Conservation (phyloP, 2,113 vertebrate species). For the Myocastor coypus region DNA sequence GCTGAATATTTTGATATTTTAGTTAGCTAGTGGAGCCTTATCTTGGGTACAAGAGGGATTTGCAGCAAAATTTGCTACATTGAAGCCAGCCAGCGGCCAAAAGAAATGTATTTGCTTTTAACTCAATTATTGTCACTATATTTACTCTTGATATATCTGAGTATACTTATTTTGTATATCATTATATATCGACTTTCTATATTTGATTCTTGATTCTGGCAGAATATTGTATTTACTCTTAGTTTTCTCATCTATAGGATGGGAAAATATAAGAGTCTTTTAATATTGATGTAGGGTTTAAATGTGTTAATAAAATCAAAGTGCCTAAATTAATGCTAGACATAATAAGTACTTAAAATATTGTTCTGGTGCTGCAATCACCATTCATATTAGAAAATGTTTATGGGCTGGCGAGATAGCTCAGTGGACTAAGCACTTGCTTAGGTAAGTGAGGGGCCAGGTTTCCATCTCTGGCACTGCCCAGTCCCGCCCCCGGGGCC, state of each 20-base stretch:
- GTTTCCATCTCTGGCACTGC: too few species aligned
- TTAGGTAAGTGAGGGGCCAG: too few species aligned
- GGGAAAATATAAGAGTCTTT: background rate
- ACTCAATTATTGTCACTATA: background rate
- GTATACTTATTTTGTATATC: background rate
- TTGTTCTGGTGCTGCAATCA: background rate
- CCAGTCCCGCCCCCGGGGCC: too few species aligned
- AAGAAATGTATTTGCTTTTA: slow-evolving; percentile 23
- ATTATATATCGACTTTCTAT: background rate
- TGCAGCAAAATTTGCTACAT: background rate
- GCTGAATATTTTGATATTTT: slow-evolving; percentile 11
- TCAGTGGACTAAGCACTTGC: too few species aligned
- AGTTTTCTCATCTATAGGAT: slow-evolving; percentile 33
- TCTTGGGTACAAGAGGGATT: background rate
- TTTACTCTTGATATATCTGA: background rate
- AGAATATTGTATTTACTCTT: slow-evolving; percentile 15
- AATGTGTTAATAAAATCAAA: slow-evolving; percentile 28
- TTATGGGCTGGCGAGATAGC: too few species aligned
- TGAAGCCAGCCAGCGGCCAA: background rate
- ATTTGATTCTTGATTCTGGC: background rate
- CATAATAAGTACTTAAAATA: background rate
- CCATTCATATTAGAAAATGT: background rate
- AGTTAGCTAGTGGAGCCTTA: background rate
- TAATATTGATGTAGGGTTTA: background rate
- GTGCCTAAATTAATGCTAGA: background rate